These are phyloP conservation scores for Drosophila nigricruria DNA, from an alignment of 2,888 invertebrate species.

Conservation along the genomic window DNA sequence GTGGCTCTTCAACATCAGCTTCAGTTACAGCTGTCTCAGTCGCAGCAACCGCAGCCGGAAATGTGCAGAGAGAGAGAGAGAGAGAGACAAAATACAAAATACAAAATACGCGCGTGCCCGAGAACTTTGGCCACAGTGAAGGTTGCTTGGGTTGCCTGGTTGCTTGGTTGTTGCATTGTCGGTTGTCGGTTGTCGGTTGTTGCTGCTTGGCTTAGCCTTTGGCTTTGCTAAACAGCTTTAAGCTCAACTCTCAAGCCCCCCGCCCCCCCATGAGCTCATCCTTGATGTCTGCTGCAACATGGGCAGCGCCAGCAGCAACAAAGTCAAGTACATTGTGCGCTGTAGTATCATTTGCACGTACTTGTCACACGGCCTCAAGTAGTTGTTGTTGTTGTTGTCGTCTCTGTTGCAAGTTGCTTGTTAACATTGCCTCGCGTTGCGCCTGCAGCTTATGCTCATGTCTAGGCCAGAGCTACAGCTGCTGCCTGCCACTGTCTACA, in stretches of 20 bases:
- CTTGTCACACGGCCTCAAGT: slow-evolving; percentile 70
- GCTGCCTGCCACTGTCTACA: slow-evolving; percentile 7
- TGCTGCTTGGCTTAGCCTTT: slow-evolving; percentile 61
- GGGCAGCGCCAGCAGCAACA: slow-evolving; percentile 40
- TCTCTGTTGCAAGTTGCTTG: slow-evolving; percentile 45
- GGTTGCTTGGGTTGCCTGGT: slow-evolving; percentile 8
- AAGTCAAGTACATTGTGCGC: slow-evolving; percentile 74
- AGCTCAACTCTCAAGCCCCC: slow-evolving; percentile 15
- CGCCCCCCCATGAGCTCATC: slow-evolving; percentile 17
- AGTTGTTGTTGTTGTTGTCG: slow-evolving; percentile 24
- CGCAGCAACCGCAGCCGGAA: slow-evolving; percentile 48
- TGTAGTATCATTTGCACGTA: slow-evolving; percentile 83
- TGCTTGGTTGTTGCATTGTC: slow-evolving; percentile 10
- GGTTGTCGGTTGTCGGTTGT: slow-evolving; percentile 6
- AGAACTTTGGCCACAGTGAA: slow-evolving; percentile 44
- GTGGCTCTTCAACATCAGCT: slow-evolving; percentile 6
- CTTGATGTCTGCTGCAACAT: slow-evolving; percentile 30
- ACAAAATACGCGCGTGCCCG: slow-evolving; percentile 61
- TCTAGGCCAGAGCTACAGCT: slow-evolving; percentile 3
- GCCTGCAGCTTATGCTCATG: slow-evolving; percentile 8
- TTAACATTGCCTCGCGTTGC: slow-evolving; percentile 43
- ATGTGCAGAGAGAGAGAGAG: slow-evolving; percentile 46
- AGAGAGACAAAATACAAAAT: no score
- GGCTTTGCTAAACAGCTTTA: slow-evolving; percentile 54
- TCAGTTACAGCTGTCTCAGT: slow-evolving; percentile 8